These are phyloP conservation scores for Micromys minutus DNA, from an alignment of 2,113 vertebrate species.

Conservation along the genomic window DNA sequence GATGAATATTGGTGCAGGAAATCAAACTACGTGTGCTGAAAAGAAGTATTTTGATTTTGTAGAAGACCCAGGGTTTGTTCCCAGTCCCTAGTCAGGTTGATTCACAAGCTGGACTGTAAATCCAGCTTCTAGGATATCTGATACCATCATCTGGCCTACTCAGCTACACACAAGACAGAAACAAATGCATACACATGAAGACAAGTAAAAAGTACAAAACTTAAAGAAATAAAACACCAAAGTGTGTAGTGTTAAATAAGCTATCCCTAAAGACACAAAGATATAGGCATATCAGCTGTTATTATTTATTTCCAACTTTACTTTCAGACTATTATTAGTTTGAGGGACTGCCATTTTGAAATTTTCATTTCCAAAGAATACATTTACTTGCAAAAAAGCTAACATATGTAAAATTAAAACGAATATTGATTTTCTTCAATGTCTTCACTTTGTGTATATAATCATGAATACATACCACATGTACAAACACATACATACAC, in stretches of 20 bases:
- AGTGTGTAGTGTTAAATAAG: constrained; percentile 22
- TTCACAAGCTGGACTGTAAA: too few species aligned
- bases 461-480: background rate
- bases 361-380: constrained; percentile 30
- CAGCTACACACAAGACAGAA: background rate
- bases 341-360: background rate
- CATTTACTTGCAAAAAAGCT: constrained; percentile 17
- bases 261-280: background rate
- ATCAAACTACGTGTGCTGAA: background rate
- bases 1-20: background rate
- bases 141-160: background rate
- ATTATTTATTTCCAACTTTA: constrained; percentile 7
- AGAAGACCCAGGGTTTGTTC: background rate
- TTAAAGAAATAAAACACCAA: background rate
- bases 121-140: background rate
- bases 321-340: background rate
- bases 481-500: background rate
- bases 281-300: constrained; percentile 6
- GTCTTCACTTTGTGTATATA: background rate
- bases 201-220: background rate
- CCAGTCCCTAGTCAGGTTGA: background rate
- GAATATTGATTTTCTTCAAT: background rate
- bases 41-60: background rate
- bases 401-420: constrained; percentile 37
- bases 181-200: background rate